phyloP scores from a whole-genome alignment of 2,113 vertebrate genomes.

The Petrocephalus microphthalmus region DNA sequence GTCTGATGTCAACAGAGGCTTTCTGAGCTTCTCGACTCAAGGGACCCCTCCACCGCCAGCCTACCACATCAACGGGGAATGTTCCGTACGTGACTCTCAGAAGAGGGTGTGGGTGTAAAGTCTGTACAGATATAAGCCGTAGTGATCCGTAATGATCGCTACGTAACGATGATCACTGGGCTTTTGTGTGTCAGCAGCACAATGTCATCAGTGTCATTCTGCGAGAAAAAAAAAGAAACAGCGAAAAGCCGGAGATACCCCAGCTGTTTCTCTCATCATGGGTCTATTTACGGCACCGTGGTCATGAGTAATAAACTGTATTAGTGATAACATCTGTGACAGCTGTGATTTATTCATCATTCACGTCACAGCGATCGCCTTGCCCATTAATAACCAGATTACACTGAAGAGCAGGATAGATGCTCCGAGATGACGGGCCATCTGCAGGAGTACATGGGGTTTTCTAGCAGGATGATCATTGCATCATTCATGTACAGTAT shows the following conservation, averaged over 20 bases:
- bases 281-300: neutral
- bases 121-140: neutral
- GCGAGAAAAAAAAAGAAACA: neutral
- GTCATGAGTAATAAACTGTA: constrained; percentile 11
- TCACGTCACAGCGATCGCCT: neutral
- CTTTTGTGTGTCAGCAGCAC: neutral
- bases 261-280: neutral
- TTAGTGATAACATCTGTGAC: constrained; percentile 13
- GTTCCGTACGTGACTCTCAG: neutral
- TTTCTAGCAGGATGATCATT: neutral
- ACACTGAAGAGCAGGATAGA: neutral
- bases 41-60: neutral
- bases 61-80: neutral
- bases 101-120: neutral
- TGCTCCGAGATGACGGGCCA: neutral
- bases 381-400: constrained; percentile 14
- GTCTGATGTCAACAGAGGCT: neutral
- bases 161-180: neutral
- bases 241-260: neutral
- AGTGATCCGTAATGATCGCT: too few species aligned
- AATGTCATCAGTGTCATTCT: neutral
- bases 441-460: neutral
- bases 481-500: neutral
- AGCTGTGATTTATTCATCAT: constrained; percentile 14
- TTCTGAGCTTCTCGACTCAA: neutral